These are phyloP conservation scores for Rallus limicola DNA, from an alignment of 2,113 vertebrate species.

Conservation along the genomic window DNA sequence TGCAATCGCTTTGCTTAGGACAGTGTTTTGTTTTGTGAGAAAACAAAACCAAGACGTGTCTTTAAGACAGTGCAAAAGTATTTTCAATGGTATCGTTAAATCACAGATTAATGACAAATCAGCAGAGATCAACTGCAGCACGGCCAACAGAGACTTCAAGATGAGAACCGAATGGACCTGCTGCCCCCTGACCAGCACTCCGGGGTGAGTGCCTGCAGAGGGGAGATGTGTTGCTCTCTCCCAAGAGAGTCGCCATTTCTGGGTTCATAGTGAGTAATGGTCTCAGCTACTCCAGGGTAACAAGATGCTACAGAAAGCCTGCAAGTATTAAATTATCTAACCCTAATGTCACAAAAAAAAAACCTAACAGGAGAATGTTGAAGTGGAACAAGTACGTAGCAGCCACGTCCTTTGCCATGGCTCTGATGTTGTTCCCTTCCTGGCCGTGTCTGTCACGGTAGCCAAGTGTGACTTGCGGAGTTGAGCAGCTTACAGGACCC, in stretches of 20 bases:
- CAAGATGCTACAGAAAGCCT: slow-evolving; percentile 43
- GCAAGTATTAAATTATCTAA: slow-evolving; percentile 33
- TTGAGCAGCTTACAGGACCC: slow-evolving; percentile 3
- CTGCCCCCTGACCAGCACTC: background rate
- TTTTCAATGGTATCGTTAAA: slow-evolving; percentile 11
- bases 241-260: background rate
- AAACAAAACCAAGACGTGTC: slow-evolving; percentile 35
- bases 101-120: slow-evolving; percentile 12
- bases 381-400: background rate
- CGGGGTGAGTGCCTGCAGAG: background rate
- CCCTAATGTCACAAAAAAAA: background rate
- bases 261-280: slow-evolving; percentile 32
- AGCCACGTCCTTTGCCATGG: background rate
- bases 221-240: background rate
- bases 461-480: background rate
- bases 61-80: slow-evolving; percentile 66
- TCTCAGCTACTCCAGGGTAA: slow-evolving; percentile 43
- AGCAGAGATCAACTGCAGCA: background rate
- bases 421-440: background rate
- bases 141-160: background rate
- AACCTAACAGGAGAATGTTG: background rate
- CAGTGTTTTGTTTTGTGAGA: slow-evolving; percentile 30
- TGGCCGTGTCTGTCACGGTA: background rate
- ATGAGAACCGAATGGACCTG: background rate
- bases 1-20: slow-evolving; percentile 25